Evolutionary conservation across 2,888 invertebrate genomes (phyloP).

Genomic region (Gymnocheta viridis): DNA sequence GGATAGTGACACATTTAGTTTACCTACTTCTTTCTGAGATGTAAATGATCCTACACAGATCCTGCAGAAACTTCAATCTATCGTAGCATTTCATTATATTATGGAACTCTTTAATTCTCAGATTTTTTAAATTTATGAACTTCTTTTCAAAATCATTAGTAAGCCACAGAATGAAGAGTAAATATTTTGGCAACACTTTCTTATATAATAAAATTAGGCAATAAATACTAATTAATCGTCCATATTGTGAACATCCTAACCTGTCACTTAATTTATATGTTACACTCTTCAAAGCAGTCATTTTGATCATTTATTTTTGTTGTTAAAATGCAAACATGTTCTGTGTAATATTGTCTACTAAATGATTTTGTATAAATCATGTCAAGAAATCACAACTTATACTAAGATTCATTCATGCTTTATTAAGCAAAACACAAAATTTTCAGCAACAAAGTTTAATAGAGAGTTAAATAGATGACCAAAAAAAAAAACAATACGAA

Average conservation of each 20-base stretch:
- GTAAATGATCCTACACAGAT: too few relatives aligned
- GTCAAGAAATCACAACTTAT: not conserved
- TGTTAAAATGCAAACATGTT: not conserved
- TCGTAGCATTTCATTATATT: too few relatives aligned
- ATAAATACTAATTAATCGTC: too few relatives aligned
- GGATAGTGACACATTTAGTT: too few relatives aligned
- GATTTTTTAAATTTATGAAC: too few relatives aligned
- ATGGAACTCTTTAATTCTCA: too few relatives aligned
- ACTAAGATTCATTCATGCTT: not conserved
- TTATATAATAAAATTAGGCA: too few relatives aligned
- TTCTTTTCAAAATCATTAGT: too few relatives aligned
- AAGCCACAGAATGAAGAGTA: too few relatives aligned
- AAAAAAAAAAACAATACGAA: not conserved
- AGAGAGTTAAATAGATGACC: not conserved
- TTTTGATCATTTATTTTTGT: not conserved
- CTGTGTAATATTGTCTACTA: not conserved
- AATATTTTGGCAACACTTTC: too few relatives aligned
- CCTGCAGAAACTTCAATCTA: too few relatives aligned
- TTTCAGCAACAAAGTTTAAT: not conserved
- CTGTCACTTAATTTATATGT: not conserved
- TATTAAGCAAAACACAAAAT: not conserved
- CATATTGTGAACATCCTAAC: not conserved
- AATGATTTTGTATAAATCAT: not conserved
- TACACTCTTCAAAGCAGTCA: not conserved
- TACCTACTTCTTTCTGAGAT: too few relatives aligned